A percentile compares a stretch with the other conserved stretches of the same genome.
Conservation (phyloP, 2,113 vertebrate genomes). For the Furnarius figulus region DNA sequence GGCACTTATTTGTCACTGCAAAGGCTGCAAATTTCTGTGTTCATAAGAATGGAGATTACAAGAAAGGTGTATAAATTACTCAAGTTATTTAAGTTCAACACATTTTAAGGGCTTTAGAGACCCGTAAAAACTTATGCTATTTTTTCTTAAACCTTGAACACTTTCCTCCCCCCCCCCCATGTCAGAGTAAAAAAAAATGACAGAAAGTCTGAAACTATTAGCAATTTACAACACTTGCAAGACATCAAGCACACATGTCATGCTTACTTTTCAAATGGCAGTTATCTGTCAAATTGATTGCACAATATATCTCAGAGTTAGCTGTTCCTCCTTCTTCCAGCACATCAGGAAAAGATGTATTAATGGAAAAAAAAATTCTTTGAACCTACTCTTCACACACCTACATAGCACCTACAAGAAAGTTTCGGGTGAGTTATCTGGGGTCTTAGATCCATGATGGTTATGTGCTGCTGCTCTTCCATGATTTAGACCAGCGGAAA, state of each 20-base stretch:
- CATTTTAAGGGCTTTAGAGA: neutral
- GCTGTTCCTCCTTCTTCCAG: neutral
- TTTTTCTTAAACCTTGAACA: neutral
- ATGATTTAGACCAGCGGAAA: neutral
- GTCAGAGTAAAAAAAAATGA: neutral
- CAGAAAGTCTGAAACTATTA: neutral
- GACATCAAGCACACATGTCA: neutral
- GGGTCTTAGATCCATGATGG: neutral
- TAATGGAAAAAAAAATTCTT: neutral
- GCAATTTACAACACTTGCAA: neutral
- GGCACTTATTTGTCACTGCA: neutral
- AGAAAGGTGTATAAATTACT: neutral
- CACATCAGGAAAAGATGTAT: neutral
- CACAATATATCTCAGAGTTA: neutral
- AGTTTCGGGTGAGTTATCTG: neutral
- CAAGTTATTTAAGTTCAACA: neutral
- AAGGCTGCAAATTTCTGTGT: neutral
- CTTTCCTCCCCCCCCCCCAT: neutral
- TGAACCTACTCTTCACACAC: neutral
- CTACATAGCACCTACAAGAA: neutral
- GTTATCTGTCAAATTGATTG: neutral
- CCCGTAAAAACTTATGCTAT: neutral
- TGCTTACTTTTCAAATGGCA: neutral
- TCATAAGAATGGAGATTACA: neutral
- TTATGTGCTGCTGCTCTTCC: neutral